Evolutionary conservation across 2,888 invertebrate genomes (phyloP).

Genomic region (Ischnura elegans): DNA sequence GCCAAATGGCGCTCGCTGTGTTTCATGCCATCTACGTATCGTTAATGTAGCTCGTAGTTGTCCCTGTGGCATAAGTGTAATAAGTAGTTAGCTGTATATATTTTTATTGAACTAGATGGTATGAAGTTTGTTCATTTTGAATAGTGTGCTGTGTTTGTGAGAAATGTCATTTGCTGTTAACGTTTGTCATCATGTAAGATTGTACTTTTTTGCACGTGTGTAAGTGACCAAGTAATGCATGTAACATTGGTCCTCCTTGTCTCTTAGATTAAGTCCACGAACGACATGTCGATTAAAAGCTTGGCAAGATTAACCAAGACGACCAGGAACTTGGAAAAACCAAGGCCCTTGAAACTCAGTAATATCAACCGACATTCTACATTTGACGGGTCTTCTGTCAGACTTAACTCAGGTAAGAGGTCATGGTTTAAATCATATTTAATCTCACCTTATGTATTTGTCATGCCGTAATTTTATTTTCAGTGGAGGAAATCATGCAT

Average conservation of each 20-base stretch:
- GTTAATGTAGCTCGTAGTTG: slow-evolving; percentile 62
- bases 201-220: slow-evolving; percentile 39
- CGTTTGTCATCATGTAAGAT: background rate
- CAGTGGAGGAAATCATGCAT: slow-evolving; percentile 90
- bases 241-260: background rate
- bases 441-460: slow-evolving; percentile 63
- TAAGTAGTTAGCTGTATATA: slow-evolving; percentile 44
- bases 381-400: slow-evolving; percentile 69
- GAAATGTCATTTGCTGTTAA: background rate
- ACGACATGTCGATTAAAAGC: slow-evolving; percentile 63
- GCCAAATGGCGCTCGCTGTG: background rate
- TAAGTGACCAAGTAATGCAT: background rate
- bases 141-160: background rate
- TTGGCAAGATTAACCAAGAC: slow-evolving; percentile 80
- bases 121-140: background rate
- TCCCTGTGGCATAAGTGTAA: slow-evolving; percentile 55
- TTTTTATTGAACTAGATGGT: slow-evolving; percentile 42
- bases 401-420: slow-evolving; percentile 69
- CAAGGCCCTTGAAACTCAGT: slow-evolving; percentile 83
- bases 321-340: slow-evolving; percentile 87
- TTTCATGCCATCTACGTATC: slow-evolving; percentile 64
- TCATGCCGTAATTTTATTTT: slow-evolving; percentile 74
- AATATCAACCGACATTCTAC: slow-evolving; percentile 79
- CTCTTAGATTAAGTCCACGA: slow-evolving; percentile 55
- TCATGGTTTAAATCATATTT: slow-evolving; percentile 56